Conservation (phyloP, 1,140 invertebrate species). For the Ridgeia piscesae region DNA sequence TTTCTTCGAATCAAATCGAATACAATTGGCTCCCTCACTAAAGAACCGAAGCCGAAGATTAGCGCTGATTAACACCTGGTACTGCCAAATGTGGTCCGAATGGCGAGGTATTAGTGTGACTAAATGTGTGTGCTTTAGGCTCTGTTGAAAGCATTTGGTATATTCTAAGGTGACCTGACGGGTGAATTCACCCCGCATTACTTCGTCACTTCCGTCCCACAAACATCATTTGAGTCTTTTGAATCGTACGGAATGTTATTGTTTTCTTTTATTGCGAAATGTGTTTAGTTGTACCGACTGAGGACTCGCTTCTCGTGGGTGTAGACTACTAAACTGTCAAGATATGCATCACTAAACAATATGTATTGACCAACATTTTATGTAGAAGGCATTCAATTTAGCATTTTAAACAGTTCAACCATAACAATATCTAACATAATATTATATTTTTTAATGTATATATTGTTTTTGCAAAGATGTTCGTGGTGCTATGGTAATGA, state of each 20-base stretch:
- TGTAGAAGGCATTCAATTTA: not conserved
- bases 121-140: too few relatives aligned
- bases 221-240: not conserved
- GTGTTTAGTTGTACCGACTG: too few relatives aligned
- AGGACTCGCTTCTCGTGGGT: too few relatives aligned
- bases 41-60: too few relatives aligned
- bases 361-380: not conserved
- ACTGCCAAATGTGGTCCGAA: too few relatives aligned
- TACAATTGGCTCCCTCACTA: not conserved
- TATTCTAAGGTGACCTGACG: not conserved
- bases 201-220: not conserved
- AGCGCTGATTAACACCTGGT: too few relatives aligned
- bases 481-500: not conserved
- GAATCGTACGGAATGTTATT: not conserved
- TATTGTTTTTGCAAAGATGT: not conserved
- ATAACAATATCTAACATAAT: not conserved
- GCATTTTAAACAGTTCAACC: not conserved
- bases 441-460: not conserved
- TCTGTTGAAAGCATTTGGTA: not conserved
- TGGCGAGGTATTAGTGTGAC: too few relatives aligned
- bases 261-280: too few relatives aligned
- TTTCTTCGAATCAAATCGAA: not conserved
- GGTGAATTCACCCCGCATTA: not conserved
- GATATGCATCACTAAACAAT: too few relatives aligned
- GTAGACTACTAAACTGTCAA: too few relatives aligned